Percentiles rank a stretch among this genome's conserved stretches.
Evolutionary conservation across 2,888 invertebrate genomes (phyloP).

Genomic region (Andrena bucephala): DNA sequence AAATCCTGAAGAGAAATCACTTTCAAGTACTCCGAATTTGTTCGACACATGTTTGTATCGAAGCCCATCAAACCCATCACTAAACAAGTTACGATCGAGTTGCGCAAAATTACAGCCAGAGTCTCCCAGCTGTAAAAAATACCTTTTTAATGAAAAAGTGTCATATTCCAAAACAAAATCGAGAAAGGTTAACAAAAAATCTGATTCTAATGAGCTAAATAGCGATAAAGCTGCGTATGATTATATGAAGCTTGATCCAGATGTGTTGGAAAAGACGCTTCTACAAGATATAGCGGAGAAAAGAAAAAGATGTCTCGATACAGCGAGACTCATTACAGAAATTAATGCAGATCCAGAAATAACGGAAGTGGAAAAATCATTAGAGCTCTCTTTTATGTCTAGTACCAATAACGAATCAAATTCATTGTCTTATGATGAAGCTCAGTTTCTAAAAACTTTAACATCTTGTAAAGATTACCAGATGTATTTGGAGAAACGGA

Average conservation of each 20-base stretch:
- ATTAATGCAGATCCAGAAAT: conserved; percentile 72
- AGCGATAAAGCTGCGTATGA: conserved; percentile 9
- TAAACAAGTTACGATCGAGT: neutral
- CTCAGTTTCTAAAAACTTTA: conserved; percentile 74
- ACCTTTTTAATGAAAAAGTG: neutral
- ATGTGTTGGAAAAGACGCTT: conserved; percentile 73
- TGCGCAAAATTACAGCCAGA: neutral
- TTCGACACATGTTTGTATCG: neutral
- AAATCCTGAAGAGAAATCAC: neutral
- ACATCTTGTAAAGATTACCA: conserved; percentile 75
- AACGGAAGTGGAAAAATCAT: conserved; percentile 50
- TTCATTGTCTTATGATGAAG: conserved; percentile 14
- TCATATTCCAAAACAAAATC: conserved; percentile 42
- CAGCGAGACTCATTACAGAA: conserved; percentile 77
- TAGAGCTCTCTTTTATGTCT: conserved; percentile 48
- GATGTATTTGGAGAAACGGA: conserved; percentile 66
- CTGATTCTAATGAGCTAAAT: neutral
- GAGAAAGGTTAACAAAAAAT: conserved; percentile 2
- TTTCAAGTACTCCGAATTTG: conserved; percentile 5
- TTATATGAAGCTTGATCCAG: conserved; percentile 48
- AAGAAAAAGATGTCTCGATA: conserved; percentile 80
- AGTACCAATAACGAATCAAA: conserved; percentile 42
- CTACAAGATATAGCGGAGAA: conserved; percentile 76
- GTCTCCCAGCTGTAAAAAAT: neutral
- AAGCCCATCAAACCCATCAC: neutral